phyloP scores from a whole-genome alignment of 2,113 vertebrate genomes.

The Chlorodrepanis virens region DNA sequence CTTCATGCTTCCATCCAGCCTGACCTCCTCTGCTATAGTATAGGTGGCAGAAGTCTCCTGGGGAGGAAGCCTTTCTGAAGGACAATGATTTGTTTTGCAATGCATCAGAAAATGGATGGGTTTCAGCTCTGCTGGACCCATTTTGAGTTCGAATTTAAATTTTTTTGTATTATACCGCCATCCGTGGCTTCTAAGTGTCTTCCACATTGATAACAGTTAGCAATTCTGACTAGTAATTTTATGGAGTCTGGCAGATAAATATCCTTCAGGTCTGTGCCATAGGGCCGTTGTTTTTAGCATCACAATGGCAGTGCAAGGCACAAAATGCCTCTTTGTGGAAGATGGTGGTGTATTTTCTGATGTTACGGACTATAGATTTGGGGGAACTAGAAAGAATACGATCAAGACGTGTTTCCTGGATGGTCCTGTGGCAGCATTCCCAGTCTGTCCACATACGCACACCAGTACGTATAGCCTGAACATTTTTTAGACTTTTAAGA shows the following conservation, averaged over 20 bases:
- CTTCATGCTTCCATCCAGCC: background rate
- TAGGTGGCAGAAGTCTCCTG: background rate
- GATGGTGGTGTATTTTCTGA: background rate
- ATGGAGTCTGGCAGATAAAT: background rate
- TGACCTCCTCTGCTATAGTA: background rate
- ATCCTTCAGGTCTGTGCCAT: background rate
- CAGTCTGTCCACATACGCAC: background rate
- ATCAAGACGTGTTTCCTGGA: background rate
- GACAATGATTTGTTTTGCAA: background rate
- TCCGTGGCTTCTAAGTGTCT: background rate
- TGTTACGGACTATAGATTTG: background rate
- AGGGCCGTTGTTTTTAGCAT: background rate
- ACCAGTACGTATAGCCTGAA: background rate
- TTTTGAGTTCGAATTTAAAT: background rate
- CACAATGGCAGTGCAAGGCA: background rate
- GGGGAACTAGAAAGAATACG: fast-evolving
- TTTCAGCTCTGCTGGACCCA: background rate
- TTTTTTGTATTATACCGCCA: background rate
- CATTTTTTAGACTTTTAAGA: background rate
- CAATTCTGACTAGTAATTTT: background rate
- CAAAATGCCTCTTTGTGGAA: background rate
- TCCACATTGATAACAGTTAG: background rate
- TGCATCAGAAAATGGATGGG: fast-evolving
- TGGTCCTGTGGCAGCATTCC: background rate
- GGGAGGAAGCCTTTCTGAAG: background rate